Evolutionary conservation across 2,113 vertebrate species (phyloP), one percentile per base, ranked within the genome.

Genomic region (Centropristis striata): DNA sequence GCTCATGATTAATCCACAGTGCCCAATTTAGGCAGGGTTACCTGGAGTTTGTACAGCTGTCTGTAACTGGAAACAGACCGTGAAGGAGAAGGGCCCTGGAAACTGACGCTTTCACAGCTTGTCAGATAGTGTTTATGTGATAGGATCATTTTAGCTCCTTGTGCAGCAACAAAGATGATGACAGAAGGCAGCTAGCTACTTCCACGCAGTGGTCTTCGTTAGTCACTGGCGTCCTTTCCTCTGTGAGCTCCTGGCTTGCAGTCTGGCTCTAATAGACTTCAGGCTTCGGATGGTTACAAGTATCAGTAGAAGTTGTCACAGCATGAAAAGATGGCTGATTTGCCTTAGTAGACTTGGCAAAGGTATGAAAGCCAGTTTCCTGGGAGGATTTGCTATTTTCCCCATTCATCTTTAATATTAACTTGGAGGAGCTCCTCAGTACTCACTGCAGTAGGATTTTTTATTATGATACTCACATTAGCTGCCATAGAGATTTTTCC

Each of bases 41-140:
- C 87, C 86, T 90, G 80, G 80, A 88, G 91, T 90, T 88, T 90
- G 81, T 83, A 87, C 89, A 86, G 83, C 78, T 92, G 83, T 69
- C 49, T 63, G 39, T 85, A 86, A 90, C 74, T 90, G 75, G 76
- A 94, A 92, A 86, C 79, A 88, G 73, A 77, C 75, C 41, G 8
- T 6, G 12, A 58, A 68, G 67, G 27, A 83, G 41, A 37, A 76
- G 80, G 27, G 36, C 28, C 57, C 39, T 67, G 39, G 50, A 85
- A 75, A 71, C 70, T 50, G 67, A 80, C 37, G 21, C 71, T 47
- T 84, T 84, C 64, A 71, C 77, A 81, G 80, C 71, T 90, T 60
- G 60, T 90, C 83, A 86, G 36, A 69, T 67, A 54, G 84, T 91
- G 83, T 89, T 90, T 92, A 88, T 92, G 90, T 90, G 82, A 89